Percentiles rank a stretch among this genome's conserved stretches.
These are phyloP conservation scores for Prostheceraeus crozeri DNA, from an alignment of 2,888 invertebrate genomes.

Conservation along the genomic window DNA sequence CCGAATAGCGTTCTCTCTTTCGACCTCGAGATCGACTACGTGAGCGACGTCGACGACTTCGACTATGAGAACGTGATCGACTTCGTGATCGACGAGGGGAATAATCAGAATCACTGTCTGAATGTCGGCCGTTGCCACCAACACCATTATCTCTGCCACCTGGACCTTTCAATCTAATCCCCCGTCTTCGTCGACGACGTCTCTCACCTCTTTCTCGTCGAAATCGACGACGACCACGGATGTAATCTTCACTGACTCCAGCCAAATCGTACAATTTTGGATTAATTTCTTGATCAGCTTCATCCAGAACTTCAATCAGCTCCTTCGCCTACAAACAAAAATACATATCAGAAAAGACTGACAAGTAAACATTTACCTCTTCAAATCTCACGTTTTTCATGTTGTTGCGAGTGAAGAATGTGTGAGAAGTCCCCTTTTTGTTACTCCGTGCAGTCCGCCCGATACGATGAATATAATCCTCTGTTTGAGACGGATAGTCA, in stretches of 20 bases:
- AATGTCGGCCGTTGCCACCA: not conserved
- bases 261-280: not conserved
- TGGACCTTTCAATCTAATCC: no score
- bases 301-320: constrained; percentile 29
- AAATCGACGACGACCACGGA: not conserved
- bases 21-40: not conserved
- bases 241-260: not conserved
- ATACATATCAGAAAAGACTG: not conserved
- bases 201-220: not conserved
- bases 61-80: not conserved
- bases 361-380: not conserved
- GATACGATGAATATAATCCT: constrained; percentile 95
- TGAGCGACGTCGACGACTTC: not conserved
- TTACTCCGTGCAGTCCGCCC: constrained; percentile 87
- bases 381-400: no score
- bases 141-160: not conserved
- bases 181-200: not conserved
- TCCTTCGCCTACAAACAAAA: constrained; percentile 23
- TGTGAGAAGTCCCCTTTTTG: constrained; percentile 86
- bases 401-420: constrained; percentile 86
- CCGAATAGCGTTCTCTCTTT: no score
- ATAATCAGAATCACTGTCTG: not conserved
- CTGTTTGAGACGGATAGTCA: constrained; percentile 92
- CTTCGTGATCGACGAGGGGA: not conserved
- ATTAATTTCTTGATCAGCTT: constrained; percentile 29